Base-by-base conservation (phyloP, 2,888 invertebrate genomes). In the Ochlodes sylvanus region DNA sequence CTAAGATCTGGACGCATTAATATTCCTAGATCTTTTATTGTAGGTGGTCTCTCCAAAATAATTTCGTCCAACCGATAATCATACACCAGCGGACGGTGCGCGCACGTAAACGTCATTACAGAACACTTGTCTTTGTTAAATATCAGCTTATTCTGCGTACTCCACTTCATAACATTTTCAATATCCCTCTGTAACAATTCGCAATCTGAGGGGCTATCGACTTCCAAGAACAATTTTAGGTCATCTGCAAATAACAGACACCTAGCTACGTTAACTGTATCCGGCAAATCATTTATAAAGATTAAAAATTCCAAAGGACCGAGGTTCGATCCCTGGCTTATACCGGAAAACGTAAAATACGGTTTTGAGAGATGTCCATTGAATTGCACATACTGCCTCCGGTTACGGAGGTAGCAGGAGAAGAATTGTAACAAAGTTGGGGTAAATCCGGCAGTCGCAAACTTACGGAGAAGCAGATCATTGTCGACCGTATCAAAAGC, bases 331-430 rank as follows among this genome's bases (percentile, higher is more conserved):
- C 44, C 44, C n/a, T 44, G 44, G 44, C 44, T 44, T 44, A 44
- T 44, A 44, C 44, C 44, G n/a, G 44, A 44, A 15, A n/a, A 44
- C 44, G 44, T 44, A n/a, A 12, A 44, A 44, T 44, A 50, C 27
- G 27, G 27, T 27, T 5, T 27, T 27, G 27, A 27, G 27, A 27
- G 2, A 27, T 27, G 27, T 27, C 27, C 27, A 27, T 27, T 27
- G 5, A 27, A 27, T 5, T 27, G 27, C 27, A 27, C 27, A 27
- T 27, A 27, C 27, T 27, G 27, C 27, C 27, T 27, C 27, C 27
- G 27, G 27, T 27, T 27, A 27, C 27, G 27, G 27, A 27, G 27
- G 27, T 27, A 27, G 27, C 27, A 27, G 27, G 27, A 27, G 27
- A 27, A 27, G 5, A 27, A 27, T 27, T 27, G 27, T 27, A 27